phyloP scores from a whole-genome alignment of 2,888 invertebrate species.

The Leptura quadrifasciata region DNA sequence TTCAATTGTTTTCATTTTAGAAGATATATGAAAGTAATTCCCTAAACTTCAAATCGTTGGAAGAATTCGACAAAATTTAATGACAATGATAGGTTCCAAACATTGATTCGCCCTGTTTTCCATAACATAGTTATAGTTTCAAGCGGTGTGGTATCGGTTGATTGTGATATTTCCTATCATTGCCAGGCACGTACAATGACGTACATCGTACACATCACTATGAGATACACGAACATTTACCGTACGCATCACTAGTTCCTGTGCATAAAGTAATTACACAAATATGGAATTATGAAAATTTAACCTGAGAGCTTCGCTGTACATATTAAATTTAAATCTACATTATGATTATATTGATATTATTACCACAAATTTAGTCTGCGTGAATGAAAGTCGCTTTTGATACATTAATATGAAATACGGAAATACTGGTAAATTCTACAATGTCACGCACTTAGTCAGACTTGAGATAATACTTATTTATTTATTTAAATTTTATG shows the following conservation, averaged over 20 bases:
- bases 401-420: too few species aligned
- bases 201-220: slow-evolving; percentile 17
- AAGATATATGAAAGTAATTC: too few species aligned
- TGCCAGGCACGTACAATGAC: slow-evolving; percentile 21
- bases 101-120: not conserved
- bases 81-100: not conserved
- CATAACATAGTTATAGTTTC: not conserved
- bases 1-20: too few species aligned
- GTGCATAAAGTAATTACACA: slow-evolving; percentile 24
- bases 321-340: not conserved
- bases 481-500: too few species aligned
- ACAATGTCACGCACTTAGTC: too few species aligned
- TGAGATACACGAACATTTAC: slow-evolving; percentile 26
- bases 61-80: not conserved
- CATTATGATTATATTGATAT: slow-evolving; percentile 1
- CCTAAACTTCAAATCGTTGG: too few species aligned
- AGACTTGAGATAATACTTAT: too few species aligned
- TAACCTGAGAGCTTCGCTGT: not conserved
- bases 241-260: slow-evolving; percentile 10
- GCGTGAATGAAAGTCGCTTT: not conserved
- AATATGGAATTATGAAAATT: slow-evolving; percentile 4
- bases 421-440: too few species aligned
- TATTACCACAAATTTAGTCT: not conserved
- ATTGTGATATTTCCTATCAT: slow-evolving; percentile 21
- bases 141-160: slow-evolving; percentile 16